These are phyloP conservation scores for Danio jaintianensis DNA, from an alignment of 2,797 vertebrate species.

Conservation along the genomic window DNA sequence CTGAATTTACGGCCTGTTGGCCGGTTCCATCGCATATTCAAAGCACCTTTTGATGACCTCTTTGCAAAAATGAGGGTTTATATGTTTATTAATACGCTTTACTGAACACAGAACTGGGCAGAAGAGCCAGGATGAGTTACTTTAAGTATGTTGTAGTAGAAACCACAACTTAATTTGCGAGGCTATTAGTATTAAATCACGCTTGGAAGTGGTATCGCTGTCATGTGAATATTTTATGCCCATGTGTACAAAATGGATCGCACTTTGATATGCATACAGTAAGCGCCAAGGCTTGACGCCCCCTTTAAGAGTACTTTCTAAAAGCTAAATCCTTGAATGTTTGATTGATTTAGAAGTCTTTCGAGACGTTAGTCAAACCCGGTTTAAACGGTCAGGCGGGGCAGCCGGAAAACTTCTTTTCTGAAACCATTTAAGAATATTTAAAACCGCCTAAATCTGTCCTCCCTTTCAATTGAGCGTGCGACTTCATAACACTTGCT, in stretches of 20 bases:
- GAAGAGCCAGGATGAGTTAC: conserved; percentile 37
- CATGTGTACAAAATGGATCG: conserved; percentile 29
- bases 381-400: conserved; percentile 19
- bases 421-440: conserved; percentile 49
- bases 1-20: conserved; percentile 23
- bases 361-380: not conserved
- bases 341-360: conserved; percentile 52
- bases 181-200: conserved; percentile 45
- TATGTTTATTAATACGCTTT: conserved; percentile 40
- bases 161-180: conserved; percentile 44
- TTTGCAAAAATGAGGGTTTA: not conserved
- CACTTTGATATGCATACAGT: conserved; percentile 28
- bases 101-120: not conserved
- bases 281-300: not conserved
- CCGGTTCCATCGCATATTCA: conserved; percentile 14
- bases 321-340: conserved; percentile 43
- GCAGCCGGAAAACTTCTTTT: conserved; percentile 9
- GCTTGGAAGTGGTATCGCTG: conserved; percentile 45
- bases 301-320: conserved; percentile 28
- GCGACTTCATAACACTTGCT: conserved; percentile 35
- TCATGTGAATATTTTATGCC: conserved; percentile 51
- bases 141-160: conserved; percentile 51
- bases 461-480: conserved; percentile 44
- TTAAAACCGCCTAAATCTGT: conserved; percentile 52
- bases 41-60: not conserved